A percentile compares a stretch with the other conserved stretches of the same genome.
These are phyloP conservation scores for Acanthosepion esculentum DNA, from an alignment of 2,888 invertebrate species.

Conservation along the genomic window DNA sequence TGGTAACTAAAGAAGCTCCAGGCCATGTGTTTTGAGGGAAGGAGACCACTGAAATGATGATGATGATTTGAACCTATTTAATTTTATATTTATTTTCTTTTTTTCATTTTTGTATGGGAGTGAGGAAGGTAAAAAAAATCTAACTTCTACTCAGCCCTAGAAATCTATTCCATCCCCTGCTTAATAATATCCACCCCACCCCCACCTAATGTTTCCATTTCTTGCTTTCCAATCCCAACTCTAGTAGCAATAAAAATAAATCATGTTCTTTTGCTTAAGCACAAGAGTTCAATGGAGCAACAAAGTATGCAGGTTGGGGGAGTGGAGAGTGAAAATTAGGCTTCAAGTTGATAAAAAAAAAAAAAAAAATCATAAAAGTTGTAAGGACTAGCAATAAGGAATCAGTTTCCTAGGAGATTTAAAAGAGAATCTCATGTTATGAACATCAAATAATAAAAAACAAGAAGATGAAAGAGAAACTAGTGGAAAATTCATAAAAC, in stretches of 20 bases:
- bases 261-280: neutral
- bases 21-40: neutral
- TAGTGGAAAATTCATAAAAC: too few relatives aligned
- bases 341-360: neutral
- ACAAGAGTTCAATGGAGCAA: neutral
- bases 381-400: too few relatives aligned
- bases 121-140: neutral
- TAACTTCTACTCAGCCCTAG: neutral
- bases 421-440: too few relatives aligned
- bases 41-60: conserved; percentile 6
- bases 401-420: too few relatives aligned
- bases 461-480: too few relatives aligned
- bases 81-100: neutral
- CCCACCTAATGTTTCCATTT: too few relatives aligned
- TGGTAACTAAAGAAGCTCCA: neutral
- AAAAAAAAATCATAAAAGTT: neutral
- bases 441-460: too few relatives aligned
- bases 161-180: neutral
- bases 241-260: neutral
- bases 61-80: neutral
- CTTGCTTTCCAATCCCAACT: neutral
- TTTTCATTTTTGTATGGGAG: neutral
- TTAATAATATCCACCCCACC: neutral
- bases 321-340: neutral
- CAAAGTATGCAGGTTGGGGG: neutral